Conservation (phyloP, 2,888 invertebrate species). For the Venustoraphidia nigricollis region DNA sequence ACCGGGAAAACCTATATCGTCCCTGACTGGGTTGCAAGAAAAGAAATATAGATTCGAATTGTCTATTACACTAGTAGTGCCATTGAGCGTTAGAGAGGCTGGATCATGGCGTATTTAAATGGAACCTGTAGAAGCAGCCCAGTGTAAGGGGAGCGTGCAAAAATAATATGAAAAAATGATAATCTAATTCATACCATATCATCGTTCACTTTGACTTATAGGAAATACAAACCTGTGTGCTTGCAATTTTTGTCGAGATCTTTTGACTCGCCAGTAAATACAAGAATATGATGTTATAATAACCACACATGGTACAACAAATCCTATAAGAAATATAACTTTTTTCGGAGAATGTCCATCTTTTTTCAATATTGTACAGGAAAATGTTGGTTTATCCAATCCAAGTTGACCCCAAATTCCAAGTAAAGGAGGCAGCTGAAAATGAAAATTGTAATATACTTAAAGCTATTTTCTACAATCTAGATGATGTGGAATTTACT, state of each 20-base stretch:
- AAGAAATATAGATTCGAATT: no score
- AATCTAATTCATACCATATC: no score
- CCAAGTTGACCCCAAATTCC: conserved; percentile 78
- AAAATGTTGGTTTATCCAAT: conserved; percentile 63
- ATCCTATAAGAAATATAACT: conserved; percentile 66
- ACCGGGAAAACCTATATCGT: no score
- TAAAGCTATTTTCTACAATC: no score
- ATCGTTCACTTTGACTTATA: background rate
- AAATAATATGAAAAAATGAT: no score
- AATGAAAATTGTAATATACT: conserved; percentile 17
- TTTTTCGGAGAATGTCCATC: conserved; percentile 71
- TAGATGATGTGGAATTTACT: no score
- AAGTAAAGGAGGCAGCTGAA: conserved; percentile 59
- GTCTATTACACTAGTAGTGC: no score
- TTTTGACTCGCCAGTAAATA: conserved; percentile 66
- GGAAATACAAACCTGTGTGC: conserved; percentile 48
- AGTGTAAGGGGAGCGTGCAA: no score
- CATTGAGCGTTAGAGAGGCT: no score
- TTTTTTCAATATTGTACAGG: conserved; percentile 73
- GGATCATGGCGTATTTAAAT: no score
- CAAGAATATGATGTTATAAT: conserved; percentile 76
- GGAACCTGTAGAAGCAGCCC: no score
- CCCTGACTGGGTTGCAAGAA: no score
- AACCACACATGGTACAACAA: conserved; percentile 68
- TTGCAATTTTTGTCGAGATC: conserved; percentile 55